phyloP scores from a whole-genome alignment of 1,140 invertebrate species.

The Drosophila bipectinata region DNA sequence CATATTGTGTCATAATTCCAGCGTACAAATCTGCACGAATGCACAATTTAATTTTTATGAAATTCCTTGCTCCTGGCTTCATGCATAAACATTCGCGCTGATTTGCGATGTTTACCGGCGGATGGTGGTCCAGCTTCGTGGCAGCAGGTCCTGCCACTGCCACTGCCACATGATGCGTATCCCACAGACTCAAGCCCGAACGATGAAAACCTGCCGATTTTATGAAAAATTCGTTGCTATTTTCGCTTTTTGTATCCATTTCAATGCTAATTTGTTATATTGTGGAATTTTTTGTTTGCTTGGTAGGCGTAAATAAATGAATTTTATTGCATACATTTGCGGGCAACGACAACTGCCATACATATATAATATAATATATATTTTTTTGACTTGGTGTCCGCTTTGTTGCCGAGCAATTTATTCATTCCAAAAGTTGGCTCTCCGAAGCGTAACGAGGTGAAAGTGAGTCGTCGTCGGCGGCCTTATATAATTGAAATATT shows the following conservation, averaged over 20 bases:
- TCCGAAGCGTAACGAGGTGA: constrained; percentile 27
- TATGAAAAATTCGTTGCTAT: constrained; percentile 43
- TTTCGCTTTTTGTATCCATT: constrained; percentile 27
- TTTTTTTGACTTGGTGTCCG: constrained; percentile 11
- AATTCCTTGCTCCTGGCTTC: constrained; percentile 30
- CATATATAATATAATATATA: constrained; percentile 1
- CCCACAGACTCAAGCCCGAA: constrained; percentile 18
- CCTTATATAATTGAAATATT: constrained; percentile 48
- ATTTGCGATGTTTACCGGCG: constrained; percentile 47
- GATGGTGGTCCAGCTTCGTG: constrained; percentile 15
- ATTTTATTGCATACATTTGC: constrained; percentile 53
- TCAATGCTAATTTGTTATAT: constrained; percentile 57
- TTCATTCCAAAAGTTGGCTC: constrained; percentile 48
- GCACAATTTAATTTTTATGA: constrained; percentile 61
- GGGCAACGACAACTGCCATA: not conserved
- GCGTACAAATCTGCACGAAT: constrained; percentile 54
- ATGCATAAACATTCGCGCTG: constrained; percentile 40
- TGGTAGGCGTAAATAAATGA: constrained; percentile 50
- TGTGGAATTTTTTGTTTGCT: constrained; percentile 28
- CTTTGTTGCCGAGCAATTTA: constrained; percentile 36
- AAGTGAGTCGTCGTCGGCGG: constrained; percentile 17
- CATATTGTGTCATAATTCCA: constrained; percentile 55
- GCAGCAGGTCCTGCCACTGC: not conserved
- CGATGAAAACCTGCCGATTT: constrained; percentile 45
- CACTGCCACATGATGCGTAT: constrained; percentile 13